Evolutionary conservation across 2,888 invertebrate species (phyloP), one percentile per base, ranked within the genome.

Genomic region (Papilio gigon): DNA sequence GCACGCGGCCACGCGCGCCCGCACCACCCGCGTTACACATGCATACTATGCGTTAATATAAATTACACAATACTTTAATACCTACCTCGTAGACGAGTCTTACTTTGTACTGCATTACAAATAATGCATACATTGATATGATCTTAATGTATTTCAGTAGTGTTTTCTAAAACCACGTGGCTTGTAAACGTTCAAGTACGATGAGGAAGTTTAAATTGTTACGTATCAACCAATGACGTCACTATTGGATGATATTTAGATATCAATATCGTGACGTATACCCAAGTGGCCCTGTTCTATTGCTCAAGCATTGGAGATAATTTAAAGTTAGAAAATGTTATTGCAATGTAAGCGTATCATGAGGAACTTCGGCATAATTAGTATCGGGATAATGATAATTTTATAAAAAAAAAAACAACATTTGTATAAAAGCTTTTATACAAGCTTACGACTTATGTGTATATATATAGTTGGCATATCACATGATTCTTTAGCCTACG

Each of bases 161-260:
- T 22, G 33, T n/a, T 59, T 37, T 17, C n/a, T 4, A 17, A 22
- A 42, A 44, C n/a, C 44, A 44, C 20, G 20, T 62, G 44, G 44
- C 27, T 44, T 42, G 20, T 17, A 20, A 30, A 9, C 11, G 30
- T 44, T 42, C 17, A 25, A 30, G 59, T 33, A 44, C 27, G 30
- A 42, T 9, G 27, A 44, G 44, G 42, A 62, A 30, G 30, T 62
- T 2, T 27, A 44, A 17, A 63, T 33, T 35, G 14, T 47, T 63
- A 35, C 33, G 47, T 63, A 20, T 35, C 17, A 44, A 35, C 37
- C 44, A 27, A 44, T 40, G 60, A 60, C 40, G 60, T 60, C 37
- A 60, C 25, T 14, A 35, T 35, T 35, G 37, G 17, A 59, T 22
- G 35, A 35, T 22, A 35, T 40, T 60, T 40, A 60, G 40, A 60